Conservation (phyloP, 30 jellyfish, hydroid and myxozoan genomes). For the Aurelia aurita complex sp. Pacific region DNA sequence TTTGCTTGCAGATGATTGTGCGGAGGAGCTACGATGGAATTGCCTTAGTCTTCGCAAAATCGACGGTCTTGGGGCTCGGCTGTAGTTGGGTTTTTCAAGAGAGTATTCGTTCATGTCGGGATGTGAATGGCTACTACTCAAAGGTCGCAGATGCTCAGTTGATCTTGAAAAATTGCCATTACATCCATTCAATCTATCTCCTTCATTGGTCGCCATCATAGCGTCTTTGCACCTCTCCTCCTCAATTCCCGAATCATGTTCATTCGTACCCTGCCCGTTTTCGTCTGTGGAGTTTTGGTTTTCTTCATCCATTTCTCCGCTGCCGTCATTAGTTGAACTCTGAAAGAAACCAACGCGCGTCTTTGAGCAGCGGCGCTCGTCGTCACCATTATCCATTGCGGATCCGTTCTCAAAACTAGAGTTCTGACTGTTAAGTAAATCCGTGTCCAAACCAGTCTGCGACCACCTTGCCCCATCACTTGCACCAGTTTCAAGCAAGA, state of each 20-base stretch:
- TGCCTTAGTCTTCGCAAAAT: too few relatives aligned
- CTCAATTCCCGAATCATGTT: slow-evolving; percentile 10
- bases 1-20: not conserved
- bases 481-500: too few relatives aligned
- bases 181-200: not conserved
- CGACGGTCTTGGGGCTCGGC: too few relatives aligned
- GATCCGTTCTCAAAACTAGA: too few relatives aligned
- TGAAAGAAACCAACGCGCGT: not conserved
- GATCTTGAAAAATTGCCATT: not conserved
- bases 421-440: too few relatives aligned
- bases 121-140: too few relatives aligned
- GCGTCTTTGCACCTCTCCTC: slow-evolving; percentile 17
- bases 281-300: not conserved
- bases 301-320: not conserved
- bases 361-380: not conserved
- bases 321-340: not conserved
- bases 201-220: not conserved
- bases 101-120: too few relatives aligned
- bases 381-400: not conserved
- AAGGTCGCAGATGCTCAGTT: too few relatives aligned
- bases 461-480: too few relatives aligned
- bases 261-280: not conserved
- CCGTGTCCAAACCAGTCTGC: too few relatives aligned
- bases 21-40: too few relatives aligned
- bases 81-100: too few relatives aligned